phyloP scores from a whole-genome alignment of 2,797 vertebrate species.

The Phrynocephalus vlangalii region DNA sequence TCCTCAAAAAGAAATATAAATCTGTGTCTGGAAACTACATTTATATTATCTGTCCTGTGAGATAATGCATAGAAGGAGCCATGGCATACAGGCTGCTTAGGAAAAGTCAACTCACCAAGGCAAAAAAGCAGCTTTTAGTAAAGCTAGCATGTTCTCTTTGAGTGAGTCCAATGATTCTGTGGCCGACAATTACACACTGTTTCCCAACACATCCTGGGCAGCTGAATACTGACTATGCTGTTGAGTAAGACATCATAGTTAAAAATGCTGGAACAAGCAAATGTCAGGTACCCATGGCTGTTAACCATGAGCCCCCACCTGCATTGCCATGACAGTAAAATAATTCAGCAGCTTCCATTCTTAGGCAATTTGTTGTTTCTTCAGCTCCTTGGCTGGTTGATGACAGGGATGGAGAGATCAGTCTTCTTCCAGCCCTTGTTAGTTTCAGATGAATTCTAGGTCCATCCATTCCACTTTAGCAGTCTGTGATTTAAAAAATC shows the following conservation, averaged over 20 bases:
- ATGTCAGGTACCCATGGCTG: neutral
- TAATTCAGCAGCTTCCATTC: too few species aligned
- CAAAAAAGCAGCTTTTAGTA: conserved; percentile 36
- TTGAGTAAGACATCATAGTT: neutral
- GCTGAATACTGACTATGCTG: neutral
- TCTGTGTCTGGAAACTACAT: conserved; percentile 4
- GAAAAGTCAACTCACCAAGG: neutral
- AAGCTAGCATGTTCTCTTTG: neutral
- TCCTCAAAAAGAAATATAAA: conserved; percentile 12
- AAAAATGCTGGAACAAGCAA: neutral
- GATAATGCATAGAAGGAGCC: neutral
- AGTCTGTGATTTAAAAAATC: neutral
- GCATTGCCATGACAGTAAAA: neutral
- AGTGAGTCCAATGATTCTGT: neutral
- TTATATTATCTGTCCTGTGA: neutral
- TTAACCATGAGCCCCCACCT: neutral
- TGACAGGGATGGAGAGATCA: neutral
- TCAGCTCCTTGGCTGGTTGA: neutral
- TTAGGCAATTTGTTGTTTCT: neutral
- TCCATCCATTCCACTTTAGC: neutral
- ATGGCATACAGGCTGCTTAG: conserved; percentile 1
- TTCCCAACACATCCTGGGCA: neutral
- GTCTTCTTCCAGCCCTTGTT: neutral
- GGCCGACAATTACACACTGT: neutral
- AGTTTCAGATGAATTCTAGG: neutral